Evolutionary conservation across 2,888 invertebrate genomes (phyloP).

Genomic region (Hypomecis atomaria): DNA sequence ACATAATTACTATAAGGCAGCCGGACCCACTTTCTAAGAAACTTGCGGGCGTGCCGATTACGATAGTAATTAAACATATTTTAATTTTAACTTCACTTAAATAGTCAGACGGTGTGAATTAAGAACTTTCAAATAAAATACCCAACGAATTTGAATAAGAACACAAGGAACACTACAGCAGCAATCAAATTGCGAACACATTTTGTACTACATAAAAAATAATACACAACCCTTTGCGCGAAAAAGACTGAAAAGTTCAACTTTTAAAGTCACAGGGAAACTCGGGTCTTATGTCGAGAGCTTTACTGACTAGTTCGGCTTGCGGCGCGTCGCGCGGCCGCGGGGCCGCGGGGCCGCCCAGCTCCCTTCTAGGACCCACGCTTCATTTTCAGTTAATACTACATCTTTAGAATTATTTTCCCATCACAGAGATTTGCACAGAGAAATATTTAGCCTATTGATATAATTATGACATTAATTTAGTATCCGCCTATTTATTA

Average conservation of each 20-base stretch:
- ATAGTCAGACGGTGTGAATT: conserved; percentile 69
- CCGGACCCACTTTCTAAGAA: conserved; percentile 68
- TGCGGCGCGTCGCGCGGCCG: conserved; percentile 17
- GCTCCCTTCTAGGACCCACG: conserved; percentile 62
- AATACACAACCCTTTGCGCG: conserved; percentile 85
- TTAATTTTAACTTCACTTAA: conserved; percentile 53
- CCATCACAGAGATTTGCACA: conserved; percentile 83
- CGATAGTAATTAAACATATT: conserved; percentile 51
- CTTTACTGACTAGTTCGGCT: conserved; percentile 35
- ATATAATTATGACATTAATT: conserved; percentile 77
- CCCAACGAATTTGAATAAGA: conserved; percentile 76
- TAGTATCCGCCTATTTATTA: conserved; percentile 73
- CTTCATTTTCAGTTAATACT: conserved; percentile 78
- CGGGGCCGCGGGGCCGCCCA: conserved; percentile 41
- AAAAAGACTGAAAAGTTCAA: conserved; percentile 82
- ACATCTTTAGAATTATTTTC: conserved; percentile 81
- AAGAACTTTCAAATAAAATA: conserved; percentile 79
- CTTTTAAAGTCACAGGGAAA: conserved; percentile 77
- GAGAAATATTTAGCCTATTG: conserved; percentile 79
- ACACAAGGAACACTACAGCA: conserved; percentile 83
- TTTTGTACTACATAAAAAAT: conserved; percentile 84
- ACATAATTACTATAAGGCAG: conserved; percentile 74
- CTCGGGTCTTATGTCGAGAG: conserved; percentile 55
- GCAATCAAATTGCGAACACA: conserved; percentile 85
- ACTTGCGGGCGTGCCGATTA: conserved; percentile 68